phyloP scores from a whole-genome alignment of 35 echinoderm and acorn worm species.

The Apostichopus californicus region DNA sequence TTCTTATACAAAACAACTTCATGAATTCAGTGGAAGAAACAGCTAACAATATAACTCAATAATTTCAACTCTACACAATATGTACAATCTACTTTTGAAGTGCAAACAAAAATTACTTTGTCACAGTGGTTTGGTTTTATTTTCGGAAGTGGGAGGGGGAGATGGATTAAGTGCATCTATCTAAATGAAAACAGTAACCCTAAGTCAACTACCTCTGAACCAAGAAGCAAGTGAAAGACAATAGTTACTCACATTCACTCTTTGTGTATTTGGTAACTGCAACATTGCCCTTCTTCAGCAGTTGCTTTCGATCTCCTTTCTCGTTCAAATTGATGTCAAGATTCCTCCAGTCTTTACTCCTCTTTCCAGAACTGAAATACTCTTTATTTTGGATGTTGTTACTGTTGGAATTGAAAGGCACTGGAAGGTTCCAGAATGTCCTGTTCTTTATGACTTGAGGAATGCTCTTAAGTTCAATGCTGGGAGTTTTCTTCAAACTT shows the following conservation, averaged over 20 bases:
- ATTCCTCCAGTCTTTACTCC: not conserved
- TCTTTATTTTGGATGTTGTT: not conserved
- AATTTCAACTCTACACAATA: too few species aligned
- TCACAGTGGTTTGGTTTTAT: too few species aligned
- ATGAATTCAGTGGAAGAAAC: too few species aligned
- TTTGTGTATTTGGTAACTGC: slow-evolving; percentile 1
- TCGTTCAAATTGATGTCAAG: not conserved
- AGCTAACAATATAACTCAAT: too few species aligned
- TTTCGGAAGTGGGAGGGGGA: too few species aligned
- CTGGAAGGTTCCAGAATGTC: not conserved
- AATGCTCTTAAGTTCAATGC: slow-evolving; percentile 22
- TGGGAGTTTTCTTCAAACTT: not conserved
- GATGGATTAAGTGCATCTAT: too few species aligned
- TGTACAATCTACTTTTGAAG: too few species aligned
- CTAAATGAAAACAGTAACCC: not conserved
- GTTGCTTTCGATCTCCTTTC: not conserved
- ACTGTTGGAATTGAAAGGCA: slow-evolving; percentile 19
- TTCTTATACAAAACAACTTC: too few species aligned
- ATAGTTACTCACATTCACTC: slow-evolving; percentile 4
- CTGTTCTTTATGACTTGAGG: slow-evolving; percentile 1
- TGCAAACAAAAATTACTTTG: too few species aligned
- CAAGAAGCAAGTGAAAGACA: not conserved
- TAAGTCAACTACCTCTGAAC: not conserved
- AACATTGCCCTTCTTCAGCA: not conserved
- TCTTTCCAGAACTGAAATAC: not conserved